Evolutionary conservation across 2,888 invertebrate genomes (phyloP), one percentile per base, ranked within the genome.

Genomic region (Tanypteryx hageni): DNA sequence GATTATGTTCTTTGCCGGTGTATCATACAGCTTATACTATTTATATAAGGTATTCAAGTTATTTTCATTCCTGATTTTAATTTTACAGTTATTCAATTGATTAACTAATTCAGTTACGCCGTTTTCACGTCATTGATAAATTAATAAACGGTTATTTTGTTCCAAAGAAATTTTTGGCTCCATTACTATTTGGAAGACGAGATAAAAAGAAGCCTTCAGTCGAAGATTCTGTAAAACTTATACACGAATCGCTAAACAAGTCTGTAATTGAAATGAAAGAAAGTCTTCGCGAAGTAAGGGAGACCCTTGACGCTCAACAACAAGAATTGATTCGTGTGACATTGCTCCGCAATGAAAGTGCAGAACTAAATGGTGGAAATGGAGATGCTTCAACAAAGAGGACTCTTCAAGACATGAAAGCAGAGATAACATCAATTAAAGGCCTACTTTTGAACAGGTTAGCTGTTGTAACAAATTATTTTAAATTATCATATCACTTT

Each of bases 21-120:
- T 98, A 59, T 96, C 97, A 0, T 98, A 98, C 95, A 97, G 97
- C 82, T 95, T 97, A 92, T 98, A 98, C 94, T 96, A 97, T 95
- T 96, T 98, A 94, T 98, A 98, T 95, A 97, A 98, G 97, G 98
- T 98, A 94, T 94, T 94, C 93, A 59, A 27, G 44, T 14, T 86
- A 22, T 92, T 86, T 64, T 31, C 16, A 86, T 92, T 92, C 14
- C 93, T 58, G 44, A 68, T 18, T 81, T 92, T 61, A 83, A 31
- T 44, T 44, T 44, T 44, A 44, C 44, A 44, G 3, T 1, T 44
- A 44, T 44, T 44, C 44, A 44, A 5, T 44, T 44, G 1, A 44
- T 44, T 1, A 44, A 44, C 44, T 44, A 44, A 44, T 44, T 44
- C 44, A 44, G 44, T 44, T 44, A 44, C 44, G 44, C 5, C 44